These are phyloP conservation scores for Hemichromis elongatus DNA, from an alignment of 2,113 vertebrate species.

Conservation along the genomic window DNA sequence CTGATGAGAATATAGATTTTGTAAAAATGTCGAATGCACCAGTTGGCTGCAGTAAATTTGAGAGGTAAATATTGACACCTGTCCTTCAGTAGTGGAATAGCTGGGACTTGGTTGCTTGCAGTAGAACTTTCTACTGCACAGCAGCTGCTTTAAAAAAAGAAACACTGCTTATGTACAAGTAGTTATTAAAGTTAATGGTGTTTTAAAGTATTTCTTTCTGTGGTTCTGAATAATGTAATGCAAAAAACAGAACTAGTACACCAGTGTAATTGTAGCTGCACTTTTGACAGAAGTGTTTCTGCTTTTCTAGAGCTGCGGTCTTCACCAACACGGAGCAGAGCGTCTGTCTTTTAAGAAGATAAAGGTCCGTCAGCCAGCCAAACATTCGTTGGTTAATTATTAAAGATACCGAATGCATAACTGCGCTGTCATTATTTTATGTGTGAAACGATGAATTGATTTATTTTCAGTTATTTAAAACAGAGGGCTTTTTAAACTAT, in stretches of 20 bases:
- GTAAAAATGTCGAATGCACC: background rate
- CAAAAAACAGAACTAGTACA: background rate
- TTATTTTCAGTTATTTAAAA: background rate
- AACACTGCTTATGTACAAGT: background rate
- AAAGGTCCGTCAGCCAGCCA: slow-evolving; percentile 50
- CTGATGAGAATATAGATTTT: background rate
- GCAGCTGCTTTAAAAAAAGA: background rate
- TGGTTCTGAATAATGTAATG: background rate
- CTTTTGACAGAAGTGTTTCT: background rate
- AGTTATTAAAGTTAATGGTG: background rate
- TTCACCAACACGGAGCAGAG: slow-evolving; percentile 35
- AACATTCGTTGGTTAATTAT: slow-evolving; percentile 1
- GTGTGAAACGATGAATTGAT: background rate
- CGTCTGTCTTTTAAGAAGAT: slow-evolving; percentile 57
- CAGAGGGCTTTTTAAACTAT: background rate
- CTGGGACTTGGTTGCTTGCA: background rate
- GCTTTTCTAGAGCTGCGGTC: background rate
- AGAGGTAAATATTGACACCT: background rate
- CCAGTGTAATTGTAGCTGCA: background rate
- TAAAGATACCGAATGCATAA: background rate
- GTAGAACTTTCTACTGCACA: background rate
- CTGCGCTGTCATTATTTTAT: background rate
- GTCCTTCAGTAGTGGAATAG: background rate
- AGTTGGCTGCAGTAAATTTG: background rate
- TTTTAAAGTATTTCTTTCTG: background rate